Percentiles rank a stretch among this genome's conserved stretches.
phyloP scores from a whole-genome alignment of 2,888 invertebrate genomes.

The Charanyca ferruginea region DNA sequence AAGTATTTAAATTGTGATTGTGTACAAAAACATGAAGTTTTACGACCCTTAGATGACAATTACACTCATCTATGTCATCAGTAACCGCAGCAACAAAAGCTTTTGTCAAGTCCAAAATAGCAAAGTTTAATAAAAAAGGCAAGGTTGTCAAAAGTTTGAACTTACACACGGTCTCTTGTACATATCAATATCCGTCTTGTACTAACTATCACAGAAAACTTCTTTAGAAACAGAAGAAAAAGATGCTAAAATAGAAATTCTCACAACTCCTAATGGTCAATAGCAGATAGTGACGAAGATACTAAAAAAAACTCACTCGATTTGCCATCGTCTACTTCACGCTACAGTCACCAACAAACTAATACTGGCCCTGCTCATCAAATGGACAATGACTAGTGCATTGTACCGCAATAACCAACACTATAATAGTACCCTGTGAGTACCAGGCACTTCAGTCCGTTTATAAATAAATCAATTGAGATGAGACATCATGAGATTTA shows the following conservation, averaged over 20 bases:
- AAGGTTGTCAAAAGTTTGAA: too few relatives aligned
- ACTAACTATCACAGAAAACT: background rate
- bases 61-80: background rate
- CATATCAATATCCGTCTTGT: too few relatives aligned
- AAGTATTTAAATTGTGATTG: too few relatives aligned
- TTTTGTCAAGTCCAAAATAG: too few relatives aligned
- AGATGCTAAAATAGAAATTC: too few relatives aligned
- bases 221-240: background rate
- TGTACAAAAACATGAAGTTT: too few relatives aligned
- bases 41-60: background rate
- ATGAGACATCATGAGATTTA: slow-evolving; percentile 17
- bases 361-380: slow-evolving; percentile 29
- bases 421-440: slow-evolving; percentile 23
- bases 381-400: slow-evolving; percentile 47
- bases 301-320: slow-evolving; percentile 38
- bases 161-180: too few relatives aligned
- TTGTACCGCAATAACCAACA: slow-evolving; percentile 47
- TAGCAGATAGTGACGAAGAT: background rate
- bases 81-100: too few relatives aligned
- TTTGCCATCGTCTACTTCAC: slow-evolving; percentile 35
- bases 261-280: too few relatives aligned
- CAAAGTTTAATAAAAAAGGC: too few relatives aligned
- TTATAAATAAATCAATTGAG: slow-evolving; percentile 55
- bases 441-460: slow-evolving; percentile 19
- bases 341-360: slow-evolving; percentile 35